Base-by-base conservation (phyloP, 1,140 invertebrate genomes). In the Sipha flava region DNA sequence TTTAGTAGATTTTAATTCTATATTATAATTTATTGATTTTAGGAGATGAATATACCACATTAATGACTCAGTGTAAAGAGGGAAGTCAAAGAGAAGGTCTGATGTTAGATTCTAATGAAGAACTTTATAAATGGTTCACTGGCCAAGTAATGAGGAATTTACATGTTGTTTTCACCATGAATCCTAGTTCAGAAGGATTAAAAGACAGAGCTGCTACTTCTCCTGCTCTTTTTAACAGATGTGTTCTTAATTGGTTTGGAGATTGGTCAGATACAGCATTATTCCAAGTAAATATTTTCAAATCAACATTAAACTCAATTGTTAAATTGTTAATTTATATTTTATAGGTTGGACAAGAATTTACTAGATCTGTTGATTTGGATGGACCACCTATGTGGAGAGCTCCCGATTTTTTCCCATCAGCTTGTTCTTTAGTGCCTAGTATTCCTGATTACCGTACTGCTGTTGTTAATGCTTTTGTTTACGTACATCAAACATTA, bases 151-250 rank as follows among this genome's bases (percentile, higher is more conserved):
- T 99, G 94, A 92, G 93, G 81, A 99, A 99, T 87, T 88, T 99
- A 3, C 98, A 99, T 86, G 98, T 99, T 31, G 98, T 99, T 12
- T 99, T 99, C 85, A 99, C 98, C 0, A 99, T 99, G 98, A 99
- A 99, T 88, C 98, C 98, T 12, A 97, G 94, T 4, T 95, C 95
- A 0, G 96, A 99, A 85, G 98, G 97, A 0, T 88, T 99, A 5
- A 98, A 99, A 86, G 98, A 99, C 87, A 89, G 97, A 80, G 98
- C 98, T 3, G 95, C 98, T 3, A 99, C 98, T 0, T 99, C 97
- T 3, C 98, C 98, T 73, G 98, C 98, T 29, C 88, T 99, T 23
- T 99, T 99, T 89, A 99, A 99, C 88, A 91, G 98, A 85, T 99
- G 98, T 87, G 98, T 99, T 1, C 89, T 99, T 49, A 99, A 99